Base-by-base conservation (phyloP, 2,888 invertebrate genomes). In the Drosophila mercatorum region DNA sequence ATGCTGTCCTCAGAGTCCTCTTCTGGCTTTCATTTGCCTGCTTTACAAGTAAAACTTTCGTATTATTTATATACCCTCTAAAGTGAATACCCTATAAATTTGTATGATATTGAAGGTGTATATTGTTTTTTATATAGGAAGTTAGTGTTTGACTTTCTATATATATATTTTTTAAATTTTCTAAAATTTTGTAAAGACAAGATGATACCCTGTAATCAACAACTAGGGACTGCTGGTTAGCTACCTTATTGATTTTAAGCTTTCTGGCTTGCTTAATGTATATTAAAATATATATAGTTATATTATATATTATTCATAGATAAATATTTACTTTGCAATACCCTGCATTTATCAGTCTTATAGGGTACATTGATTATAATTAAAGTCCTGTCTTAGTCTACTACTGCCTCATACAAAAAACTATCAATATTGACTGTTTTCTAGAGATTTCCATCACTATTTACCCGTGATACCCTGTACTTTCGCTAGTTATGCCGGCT, bases 401-500 rank as follows among this genome's bases (percentile, higher is more conserved):
- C 7, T 14, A 26, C 7, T 14, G 3, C 12, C 7, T 4, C 14
- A 0, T 17, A 34, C 8, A 31, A 17, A 17, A 7, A 22, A 12
- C 11, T 34, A 6, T 7, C 8, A 12, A 40, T 38, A 26, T 10
- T 5, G 10, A n/a, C 28, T 2, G 6, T 52, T 17, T 52, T 17
- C 28, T 17, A 10, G 17, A 17, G 7, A 11, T 7, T 58, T 49
- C 17, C 12, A 38, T 3, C 5, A 44, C 11, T 12, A 34, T 36
- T 53, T 8, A 28, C 3, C 53, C 43, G n/a, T 26, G 0, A 43
- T 22, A 43, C 43, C 31, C 43, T 22, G 34, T 12, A 22, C 17
- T 51, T 60, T 51, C 28, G 11, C 3, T 41, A 60, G n/a, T 17
- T 41, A 72, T 72, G 72, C 31, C 72, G 66, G 72, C 38, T 31